Evolutionary conservation across 2,113 vertebrate genomes (phyloP).

Genomic region (Platysteira castanea): DNA sequence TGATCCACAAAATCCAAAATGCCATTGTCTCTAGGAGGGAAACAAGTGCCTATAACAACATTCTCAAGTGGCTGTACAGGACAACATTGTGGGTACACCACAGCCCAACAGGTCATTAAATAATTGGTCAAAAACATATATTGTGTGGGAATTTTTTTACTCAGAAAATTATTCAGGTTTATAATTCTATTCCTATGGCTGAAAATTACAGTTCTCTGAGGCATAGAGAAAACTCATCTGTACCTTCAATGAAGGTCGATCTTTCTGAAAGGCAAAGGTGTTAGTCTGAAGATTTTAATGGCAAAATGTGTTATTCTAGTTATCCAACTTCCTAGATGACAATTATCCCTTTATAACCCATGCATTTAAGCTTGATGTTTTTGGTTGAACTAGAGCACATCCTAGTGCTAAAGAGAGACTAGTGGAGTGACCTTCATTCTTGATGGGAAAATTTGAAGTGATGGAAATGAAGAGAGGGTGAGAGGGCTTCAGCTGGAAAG

Average conservation of each 20-base stretch:
- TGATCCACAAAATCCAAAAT: slow-evolving; percentile 19
- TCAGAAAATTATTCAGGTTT: neutral
- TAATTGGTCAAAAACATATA: neutral
- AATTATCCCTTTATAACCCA: neutral
- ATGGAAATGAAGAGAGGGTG: neutral
- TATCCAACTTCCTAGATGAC: neutral
- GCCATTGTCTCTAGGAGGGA: neutral
- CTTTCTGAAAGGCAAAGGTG: neutral
- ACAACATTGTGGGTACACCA: neutral
- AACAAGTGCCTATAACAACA: neutral
- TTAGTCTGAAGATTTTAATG: neutral
- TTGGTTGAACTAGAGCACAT: neutral
- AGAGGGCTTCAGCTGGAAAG: neutral
- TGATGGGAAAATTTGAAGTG: neutral
- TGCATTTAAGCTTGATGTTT: neutral
- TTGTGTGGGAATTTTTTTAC: neutral
- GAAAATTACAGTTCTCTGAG: neutral
- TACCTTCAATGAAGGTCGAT: neutral
- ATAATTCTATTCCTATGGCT: neutral
- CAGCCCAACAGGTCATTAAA: neutral
- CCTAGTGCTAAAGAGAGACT: neutral
- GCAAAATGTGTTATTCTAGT: neutral
- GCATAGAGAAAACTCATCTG: neutral
- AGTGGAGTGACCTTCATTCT: neutral
- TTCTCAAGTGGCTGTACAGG: neutral